Base-by-base conservation (phyloP, 2,797 vertebrate species). In the Synanceia verrucosa region DNA sequence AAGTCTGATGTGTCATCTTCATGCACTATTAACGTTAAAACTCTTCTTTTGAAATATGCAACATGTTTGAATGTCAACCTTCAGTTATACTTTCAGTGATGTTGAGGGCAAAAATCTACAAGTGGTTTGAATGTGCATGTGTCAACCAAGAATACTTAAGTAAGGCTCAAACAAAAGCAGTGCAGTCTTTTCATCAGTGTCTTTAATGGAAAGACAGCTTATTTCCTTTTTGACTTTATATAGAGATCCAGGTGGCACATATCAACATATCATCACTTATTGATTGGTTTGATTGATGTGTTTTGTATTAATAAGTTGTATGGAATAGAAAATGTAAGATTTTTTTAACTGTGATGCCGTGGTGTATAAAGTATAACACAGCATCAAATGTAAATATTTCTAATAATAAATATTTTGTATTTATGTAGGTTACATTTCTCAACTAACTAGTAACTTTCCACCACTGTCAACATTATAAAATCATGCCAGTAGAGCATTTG, bases 331-430 rank as follows among this genome's bases (percentile, higher is more conserved):
- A 3, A 3, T n/a, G n/a, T 2, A 41, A 41, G 18, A 18, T 39
- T 18, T 18, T 0, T 8, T 9, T 28, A n/a, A n/a, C 0, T 0
- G 24, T 26, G 23, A 50, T 28, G 24, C 14, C 24, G 47, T 28
- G 0, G 24, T 26, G 14, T 50, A 5, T n/a, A 24, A 50, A 28
- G 0, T 5, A 0, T 50, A 26, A 28, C 16, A 24, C 29, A 0
- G 28, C 16, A 1, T 50, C 24, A 50, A 29, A 50, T 50, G 0
- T 26, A 29, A 50, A 51, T 51, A 51, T 14, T 18, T n/a, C n/a
- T n/a, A n/a, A n/a, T n/a, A n/a, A n/a, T n/a, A n/a, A n/a, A n/a
- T n/a, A n/a, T n/a, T n/a, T n/a, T n/a, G n/a, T n/a, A n/a, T n/a
- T n/a, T n/a, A n/a, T n/a, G n/a, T n/a, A n/a, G n/a, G n/a, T n/a